These are phyloP conservation scores for Nibea albiflora DNA, from an alignment of 2,113 vertebrate species.

Conservation along the genomic window DNA sequence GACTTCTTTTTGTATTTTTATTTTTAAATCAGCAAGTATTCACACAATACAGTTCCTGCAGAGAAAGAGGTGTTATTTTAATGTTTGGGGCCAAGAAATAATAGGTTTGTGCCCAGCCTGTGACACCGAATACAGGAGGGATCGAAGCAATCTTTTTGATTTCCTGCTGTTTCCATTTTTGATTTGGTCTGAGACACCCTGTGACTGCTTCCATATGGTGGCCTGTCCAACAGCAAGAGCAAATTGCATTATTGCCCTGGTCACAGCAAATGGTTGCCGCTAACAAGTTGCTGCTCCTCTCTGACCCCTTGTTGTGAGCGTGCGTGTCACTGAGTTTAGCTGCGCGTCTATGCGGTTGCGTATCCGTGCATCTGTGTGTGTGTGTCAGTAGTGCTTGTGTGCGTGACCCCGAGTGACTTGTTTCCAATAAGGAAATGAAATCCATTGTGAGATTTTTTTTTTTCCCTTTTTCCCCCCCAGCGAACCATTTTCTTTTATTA, in stretches of 20 bases:
- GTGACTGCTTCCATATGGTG: constrained; percentile 44
- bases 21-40: background rate
- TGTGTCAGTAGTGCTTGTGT: constrained; percentile 4
- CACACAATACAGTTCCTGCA: background rate
- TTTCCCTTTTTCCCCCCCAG: background rate
- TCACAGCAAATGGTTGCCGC: constrained; percentile 64
- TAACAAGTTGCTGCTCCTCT: constrained; percentile 71
- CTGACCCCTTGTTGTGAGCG: constrained; percentile 49
- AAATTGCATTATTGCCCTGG: constrained; percentile 63
- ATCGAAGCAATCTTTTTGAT: constrained; percentile 52
- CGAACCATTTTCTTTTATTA: constrained; percentile 77
- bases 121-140: constrained; percentile 39
- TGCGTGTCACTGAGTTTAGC: constrained; percentile 3
- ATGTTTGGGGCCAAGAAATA: constrained; percentile 26
- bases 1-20: too few species aligned
- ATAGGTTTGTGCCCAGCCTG: constrained; percentile 18
- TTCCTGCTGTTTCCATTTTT: constrained; percentile 65
- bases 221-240: constrained; percentile 60
- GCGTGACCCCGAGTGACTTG: constrained; percentile 63
- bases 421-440: constrained; percentile 76
- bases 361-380: constrained; percentile 6
- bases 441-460: constrained; percentile 39
- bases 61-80: constrained; percentile 1
- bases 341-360: constrained; percentile 8
- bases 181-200: constrained; percentile 36